Conservation (phyloP, 53 echinoderm and acorn worm genomes). For the Zoroaster sp. region DNA sequence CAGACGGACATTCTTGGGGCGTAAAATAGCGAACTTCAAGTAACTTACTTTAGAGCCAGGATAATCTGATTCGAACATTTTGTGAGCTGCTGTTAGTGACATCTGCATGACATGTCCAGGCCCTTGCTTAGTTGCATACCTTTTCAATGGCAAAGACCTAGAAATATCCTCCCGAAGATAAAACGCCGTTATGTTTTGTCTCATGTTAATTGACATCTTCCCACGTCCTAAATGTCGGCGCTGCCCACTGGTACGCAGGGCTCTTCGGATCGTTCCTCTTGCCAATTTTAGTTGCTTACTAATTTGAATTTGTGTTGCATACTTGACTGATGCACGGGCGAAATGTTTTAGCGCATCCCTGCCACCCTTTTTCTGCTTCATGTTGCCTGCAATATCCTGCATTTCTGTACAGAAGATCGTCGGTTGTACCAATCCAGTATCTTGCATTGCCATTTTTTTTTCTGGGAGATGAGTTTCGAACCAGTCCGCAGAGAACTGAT, state of each 20-base stretch:
- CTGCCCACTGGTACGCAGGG: neutral
- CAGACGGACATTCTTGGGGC: constrained; percentile 6
- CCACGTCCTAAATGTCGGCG: constrained; percentile 4
- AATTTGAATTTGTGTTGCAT: constrained; percentile 6
- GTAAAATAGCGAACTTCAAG: neutral
- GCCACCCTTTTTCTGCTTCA: neutral
- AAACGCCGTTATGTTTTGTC: neutral
- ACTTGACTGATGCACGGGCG: neutral
- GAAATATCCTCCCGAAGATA: constrained; percentile 27
- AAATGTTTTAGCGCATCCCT: constrained; percentile 5
- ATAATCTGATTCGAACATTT: constrained; percentile 2
- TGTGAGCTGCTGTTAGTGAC: constrained; percentile 3
- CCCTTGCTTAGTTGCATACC: neutral
- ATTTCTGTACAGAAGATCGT: neutral
- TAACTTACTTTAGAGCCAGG: neutral
- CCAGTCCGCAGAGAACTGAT: neutral
- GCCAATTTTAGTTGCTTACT: neutral
- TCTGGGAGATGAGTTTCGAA: neutral
- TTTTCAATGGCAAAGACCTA: neutral
- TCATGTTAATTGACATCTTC: too few relatives aligned
- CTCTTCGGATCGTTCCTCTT: neutral
- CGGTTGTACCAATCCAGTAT: neutral
- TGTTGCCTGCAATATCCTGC: neutral
- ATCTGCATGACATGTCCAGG: constrained; percentile 2
- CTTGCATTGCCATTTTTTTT: constrained; percentile 9